Conservation (phyloP, 2,888 invertebrate species). For the Cheilosia urbana region DNA sequence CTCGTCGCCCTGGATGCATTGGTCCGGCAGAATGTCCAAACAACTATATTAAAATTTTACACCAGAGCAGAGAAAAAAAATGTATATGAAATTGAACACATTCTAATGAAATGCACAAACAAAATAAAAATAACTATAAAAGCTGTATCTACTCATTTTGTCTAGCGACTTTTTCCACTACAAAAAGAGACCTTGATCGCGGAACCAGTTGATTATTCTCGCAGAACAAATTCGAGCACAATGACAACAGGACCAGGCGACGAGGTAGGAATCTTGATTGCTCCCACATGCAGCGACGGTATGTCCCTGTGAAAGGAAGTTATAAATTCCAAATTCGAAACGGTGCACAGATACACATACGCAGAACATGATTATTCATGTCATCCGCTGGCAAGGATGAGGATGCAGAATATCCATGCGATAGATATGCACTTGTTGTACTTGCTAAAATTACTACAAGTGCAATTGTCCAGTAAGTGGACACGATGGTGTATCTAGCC, state of each 20-base stretch:
- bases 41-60: constrained; percentile 77
- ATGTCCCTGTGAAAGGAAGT: constrained; percentile 79
- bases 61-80: constrained; percentile 32
- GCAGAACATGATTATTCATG: constrained; percentile 60
- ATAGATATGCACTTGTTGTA: constrained; percentile 51
- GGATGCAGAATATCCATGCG: constrained; percentile 62
- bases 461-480: constrained; percentile 43
- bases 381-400: constrained; percentile 60
- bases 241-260: constrained; percentile 81
- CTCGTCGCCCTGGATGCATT: constrained; percentile 82
- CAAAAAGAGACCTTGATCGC: constrained; percentile 83
- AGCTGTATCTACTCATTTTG: constrained; percentile 81
- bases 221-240: constrained; percentile 82
- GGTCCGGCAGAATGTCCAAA: constrained; percentile 81
- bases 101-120: constrained; percentile 21
- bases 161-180: constrained; percentile 83
- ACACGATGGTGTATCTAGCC: constrained; percentile 36
- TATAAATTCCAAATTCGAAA: constrained; percentile 4
- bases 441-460: constrained; percentile 43
- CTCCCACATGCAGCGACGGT: constrained; percentile 83
- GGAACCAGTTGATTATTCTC: constrained; percentile 82
- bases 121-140: constrained; percentile 50
- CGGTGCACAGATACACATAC: constrained; percentile 39
- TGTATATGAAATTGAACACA: constrained; percentile 41
- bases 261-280: constrained; percentile 82